Evolutionary conservation across 1,140 invertebrate species (phyloP).

Genomic region (Cyphomyrmex costatus): DNA sequence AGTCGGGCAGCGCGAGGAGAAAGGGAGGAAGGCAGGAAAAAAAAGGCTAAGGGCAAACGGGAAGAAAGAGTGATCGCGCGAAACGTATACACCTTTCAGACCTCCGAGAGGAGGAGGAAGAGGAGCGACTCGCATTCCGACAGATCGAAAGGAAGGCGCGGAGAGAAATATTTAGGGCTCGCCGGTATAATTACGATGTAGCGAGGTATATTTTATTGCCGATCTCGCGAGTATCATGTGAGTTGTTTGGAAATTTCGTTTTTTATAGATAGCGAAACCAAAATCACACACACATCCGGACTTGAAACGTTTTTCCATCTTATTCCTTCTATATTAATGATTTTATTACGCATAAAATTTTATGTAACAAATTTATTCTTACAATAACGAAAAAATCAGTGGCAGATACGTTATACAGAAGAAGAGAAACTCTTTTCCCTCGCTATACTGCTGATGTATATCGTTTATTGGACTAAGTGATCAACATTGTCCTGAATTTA

Average conservation of each 20-base stretch:
- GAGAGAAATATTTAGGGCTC: conserved; percentile 72
- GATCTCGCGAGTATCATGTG: conserved; percentile 43
- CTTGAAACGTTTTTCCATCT: neutral
- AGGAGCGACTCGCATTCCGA: conserved; percentile 56
- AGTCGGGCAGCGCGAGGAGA: neutral
- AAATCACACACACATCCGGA: neutral
- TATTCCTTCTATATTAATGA: neutral
- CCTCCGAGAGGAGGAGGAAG: conserved; percentile 24
- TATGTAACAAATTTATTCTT: neutral
- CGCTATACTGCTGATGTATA: neutral
- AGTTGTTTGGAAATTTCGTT: conserved; percentile 16
- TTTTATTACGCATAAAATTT: neutral
- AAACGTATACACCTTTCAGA: conserved; percentile 22
- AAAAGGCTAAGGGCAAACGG: conserved; percentile 17
- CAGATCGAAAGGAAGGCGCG: conserved; percentile 66
- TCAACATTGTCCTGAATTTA: conserved; percentile 17
- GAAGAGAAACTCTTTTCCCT: neutral
- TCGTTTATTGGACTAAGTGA: neutral
- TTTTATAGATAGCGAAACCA: conserved; percentile 19
- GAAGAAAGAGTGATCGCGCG: conserved; percentile 46
- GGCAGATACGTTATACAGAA: neutral
- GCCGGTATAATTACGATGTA: conserved; percentile 69
- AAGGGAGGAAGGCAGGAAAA: neutral
- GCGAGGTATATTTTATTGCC: conserved; percentile 72
- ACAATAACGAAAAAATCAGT: neutral